Base-by-base conservation (phyloP, 2,888 invertebrate species). In the Machimus atricapillus region DNA sequence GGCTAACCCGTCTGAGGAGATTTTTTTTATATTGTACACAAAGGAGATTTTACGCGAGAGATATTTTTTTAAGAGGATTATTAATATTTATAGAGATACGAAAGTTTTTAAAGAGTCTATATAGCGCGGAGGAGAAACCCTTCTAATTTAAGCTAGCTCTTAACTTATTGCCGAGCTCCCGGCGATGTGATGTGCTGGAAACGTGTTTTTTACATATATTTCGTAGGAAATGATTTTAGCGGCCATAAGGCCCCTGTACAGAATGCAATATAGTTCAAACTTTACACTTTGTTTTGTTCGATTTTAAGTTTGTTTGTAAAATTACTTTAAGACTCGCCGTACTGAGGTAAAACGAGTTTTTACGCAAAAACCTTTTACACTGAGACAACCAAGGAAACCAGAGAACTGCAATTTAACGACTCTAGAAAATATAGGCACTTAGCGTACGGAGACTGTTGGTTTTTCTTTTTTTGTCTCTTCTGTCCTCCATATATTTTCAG, bases 11-110 rank as follows among this genome's bases (percentile, higher is more conserved):
- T 78, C 78, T 16, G 79, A 46, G 27, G 46, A 79, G 52, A 79
- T 52, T 79, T 79, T 79, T 78, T 79, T 79, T 79, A 79, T 79
- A 79, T 79, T 79, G 27, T 79, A 79, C 79, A 46, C 52, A 79
- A 79, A 79, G 52, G 79, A 79, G 31, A 52, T 79, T 79, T 79
- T 79, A 79, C 79, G 79, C 52, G 79, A 79, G 79, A 79, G 52
- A 79, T 79, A 79, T 79, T 79, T 79, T 79, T 79, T 79, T 79
- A 79, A 79, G 52, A 79, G 52, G 52, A 78, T 43, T 43, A 78
- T 78, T 23, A 78, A 79, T 52, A 79, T 46, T 79, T 79, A 79
- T 79, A 79, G 79, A 52, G 79, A 52, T 79, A 46, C 52, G 52
- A 79, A 27, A 31, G 79, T 79, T 79, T 79, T 79, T 79, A 79